phyloP scores from a whole-genome alignment of 2,888 invertebrate genomes.

The Ormyrus rosae region DNA sequence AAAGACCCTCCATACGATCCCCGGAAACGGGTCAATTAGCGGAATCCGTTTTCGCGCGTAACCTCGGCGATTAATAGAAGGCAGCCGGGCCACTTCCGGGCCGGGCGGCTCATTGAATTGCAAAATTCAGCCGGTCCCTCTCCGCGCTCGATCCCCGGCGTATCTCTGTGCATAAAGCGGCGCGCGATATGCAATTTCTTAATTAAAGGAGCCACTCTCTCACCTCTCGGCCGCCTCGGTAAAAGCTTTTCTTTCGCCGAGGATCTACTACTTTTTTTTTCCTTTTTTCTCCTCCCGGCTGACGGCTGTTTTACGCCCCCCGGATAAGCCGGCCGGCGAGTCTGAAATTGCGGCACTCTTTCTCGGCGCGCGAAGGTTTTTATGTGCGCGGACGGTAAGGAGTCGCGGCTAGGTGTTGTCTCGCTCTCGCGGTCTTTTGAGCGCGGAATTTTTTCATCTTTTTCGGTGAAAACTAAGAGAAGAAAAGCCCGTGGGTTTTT shows the following conservation, averaged over 20 bases:
- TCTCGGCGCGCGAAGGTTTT: background rate
- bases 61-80: slow-evolving; percentile 17
- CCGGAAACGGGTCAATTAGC: slow-evolving; percentile 20
- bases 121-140: slow-evolving; percentile 14
- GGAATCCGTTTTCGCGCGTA: background rate
- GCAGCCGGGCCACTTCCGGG: background rate
- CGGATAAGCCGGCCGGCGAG: background rate
- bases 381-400: too few relatives aligned
- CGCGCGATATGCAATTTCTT: slow-evolving; percentile 21
- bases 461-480: too few relatives aligned
- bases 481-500: too few relatives aligned
- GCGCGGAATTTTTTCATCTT: too few relatives aligned
- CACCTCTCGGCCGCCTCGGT: too few relatives aligned
- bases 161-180: slow-evolving; percentile 2
- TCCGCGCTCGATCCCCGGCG: background rate
- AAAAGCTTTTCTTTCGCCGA: too few relatives aligned
- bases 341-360: background rate
- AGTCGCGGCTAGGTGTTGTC: too few relatives aligned
- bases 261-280: background rate
- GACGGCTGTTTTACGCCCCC: background rate
- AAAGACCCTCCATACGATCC: too few relatives aligned
- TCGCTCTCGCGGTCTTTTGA: too few relatives aligned
- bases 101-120: slow-evolving; percentile 32
- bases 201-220: slow-evolving; percentile 4
- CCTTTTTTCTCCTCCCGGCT: too few relatives aligned